A percentile compares a stretch with the other conserved stretches of the same genome.
Evolutionary conservation across 2,113 vertebrate genomes (phyloP).

Genomic region (Malurus elegans): DNA sequence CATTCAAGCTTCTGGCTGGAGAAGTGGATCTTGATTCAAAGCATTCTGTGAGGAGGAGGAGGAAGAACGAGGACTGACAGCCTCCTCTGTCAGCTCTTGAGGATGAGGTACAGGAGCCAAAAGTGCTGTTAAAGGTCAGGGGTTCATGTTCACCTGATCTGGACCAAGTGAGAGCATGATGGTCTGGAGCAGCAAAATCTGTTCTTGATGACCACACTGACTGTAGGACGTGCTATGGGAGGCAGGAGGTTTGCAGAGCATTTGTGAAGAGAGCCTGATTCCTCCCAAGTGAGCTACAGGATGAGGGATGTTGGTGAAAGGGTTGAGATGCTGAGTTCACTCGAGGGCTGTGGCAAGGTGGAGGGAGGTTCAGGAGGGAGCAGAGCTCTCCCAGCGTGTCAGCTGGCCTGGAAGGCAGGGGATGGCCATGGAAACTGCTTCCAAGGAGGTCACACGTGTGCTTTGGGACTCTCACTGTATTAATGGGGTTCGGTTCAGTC

Average conservation of each 20-base stretch:
- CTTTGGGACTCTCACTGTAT: background rate
- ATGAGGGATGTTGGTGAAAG: background rate
- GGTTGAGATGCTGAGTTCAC: background rate
- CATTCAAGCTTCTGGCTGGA: constrained; percentile 12
- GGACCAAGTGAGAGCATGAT: background rate
- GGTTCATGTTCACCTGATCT: background rate
- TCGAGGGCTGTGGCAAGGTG: background rate
- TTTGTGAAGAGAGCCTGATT: background rate
- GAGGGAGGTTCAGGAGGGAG: background rate
- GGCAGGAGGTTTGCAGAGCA: background rate
- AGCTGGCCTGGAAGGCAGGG: background rate
- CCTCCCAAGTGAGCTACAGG: background rate
- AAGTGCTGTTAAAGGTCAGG: background rate
- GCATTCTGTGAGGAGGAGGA: background rate
- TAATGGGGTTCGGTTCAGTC: background rate
- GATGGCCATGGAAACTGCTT: background rate
- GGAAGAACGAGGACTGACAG: background rate
- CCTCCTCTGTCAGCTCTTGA: background rate
- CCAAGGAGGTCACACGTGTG: background rate
- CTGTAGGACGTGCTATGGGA: background rate
- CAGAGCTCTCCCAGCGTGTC: background rate
- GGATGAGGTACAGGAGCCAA: background rate
- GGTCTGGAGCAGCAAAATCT: background rate
- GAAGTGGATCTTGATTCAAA: background rate
- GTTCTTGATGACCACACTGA: background rate